Evolutionary conservation across 2,888 invertebrate genomes (phyloP).

Genomic region (Antheraea yamamai): DNA sequence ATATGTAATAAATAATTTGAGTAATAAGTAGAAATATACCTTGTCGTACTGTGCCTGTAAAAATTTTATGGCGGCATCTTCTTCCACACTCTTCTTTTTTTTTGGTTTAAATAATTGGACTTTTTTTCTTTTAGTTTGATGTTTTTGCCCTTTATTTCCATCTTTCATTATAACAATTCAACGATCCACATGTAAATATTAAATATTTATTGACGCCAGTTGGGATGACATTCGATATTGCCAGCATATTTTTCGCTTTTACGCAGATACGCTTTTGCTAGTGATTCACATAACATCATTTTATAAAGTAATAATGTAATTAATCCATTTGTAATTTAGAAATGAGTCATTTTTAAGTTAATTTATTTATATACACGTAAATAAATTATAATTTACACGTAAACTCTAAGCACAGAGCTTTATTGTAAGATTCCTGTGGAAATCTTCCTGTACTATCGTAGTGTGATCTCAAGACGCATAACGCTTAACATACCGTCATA

Average conservation of each 20-base stretch:
- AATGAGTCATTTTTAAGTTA: no score
- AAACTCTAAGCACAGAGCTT: no score
- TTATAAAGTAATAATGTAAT: no score
- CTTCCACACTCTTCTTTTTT: constrained; percentile 70
- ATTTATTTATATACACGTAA: no score
- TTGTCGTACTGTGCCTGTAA: constrained; percentile 74
- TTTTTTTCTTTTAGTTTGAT: constrained; percentile 53
- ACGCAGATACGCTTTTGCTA: no score
- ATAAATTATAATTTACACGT: no score
- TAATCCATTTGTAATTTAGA: no score
- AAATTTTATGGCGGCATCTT: constrained; percentile 77
- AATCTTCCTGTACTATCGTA: no score
- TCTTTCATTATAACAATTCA: constrained; percentile 50
- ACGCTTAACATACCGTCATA: no score
- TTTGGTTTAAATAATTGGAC: constrained; percentile 69
- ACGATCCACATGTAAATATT: constrained; percentile 1
- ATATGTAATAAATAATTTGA: neutral
- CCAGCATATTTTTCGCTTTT: neutral
- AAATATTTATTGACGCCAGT: constrained; percentile 19
- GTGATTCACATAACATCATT: no score
- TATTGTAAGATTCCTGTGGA: no score
- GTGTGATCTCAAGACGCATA: no score
- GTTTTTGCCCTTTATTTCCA: constrained; percentile 42
- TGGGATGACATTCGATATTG: neutral
- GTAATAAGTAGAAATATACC: constrained; percentile 42